Percentiles rank a stretch among this genome's conserved stretches.
Evolutionary conservation across 2,113 vertebrate genomes (phyloP).

Genomic region (Alectura lathami): DNA sequence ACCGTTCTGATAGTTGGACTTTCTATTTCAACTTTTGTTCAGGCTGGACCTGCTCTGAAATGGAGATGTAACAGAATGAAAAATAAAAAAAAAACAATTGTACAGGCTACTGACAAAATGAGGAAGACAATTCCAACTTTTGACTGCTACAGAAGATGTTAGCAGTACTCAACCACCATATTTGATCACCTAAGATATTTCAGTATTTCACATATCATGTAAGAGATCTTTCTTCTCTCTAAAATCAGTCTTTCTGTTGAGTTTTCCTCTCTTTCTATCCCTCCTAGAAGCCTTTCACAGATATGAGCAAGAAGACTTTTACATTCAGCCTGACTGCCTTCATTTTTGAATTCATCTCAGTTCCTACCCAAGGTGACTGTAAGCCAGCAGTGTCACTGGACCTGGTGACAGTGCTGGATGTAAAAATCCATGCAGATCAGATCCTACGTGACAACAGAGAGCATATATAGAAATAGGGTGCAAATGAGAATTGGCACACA

Average conservation of each 20-base stretch:
- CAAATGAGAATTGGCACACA: background rate
- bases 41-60: background rate
- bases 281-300: background rate
- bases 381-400: background rate
- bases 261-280: background rate
- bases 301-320: accelerated
- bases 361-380: background rate
- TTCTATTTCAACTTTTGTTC: background rate
- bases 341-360: background rate
- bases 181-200: background rate
- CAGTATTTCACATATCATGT: background rate
- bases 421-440: background rate
- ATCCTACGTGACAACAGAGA: background rate
- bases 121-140: background rate
- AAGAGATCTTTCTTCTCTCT: background rate
- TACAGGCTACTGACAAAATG: background rate
- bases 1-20: background rate
- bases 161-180: background rate
- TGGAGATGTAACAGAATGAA: background rate
- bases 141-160: background rate
- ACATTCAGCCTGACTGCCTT: background rate
- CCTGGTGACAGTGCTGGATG: background rate
- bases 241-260: background rate
- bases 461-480: background rate
- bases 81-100: background rate